phyloP scores from a whole-genome alignment of 30 jellyfish, hydroid and myxozoan genomes.

The Rhopilema esculentum region DNA sequence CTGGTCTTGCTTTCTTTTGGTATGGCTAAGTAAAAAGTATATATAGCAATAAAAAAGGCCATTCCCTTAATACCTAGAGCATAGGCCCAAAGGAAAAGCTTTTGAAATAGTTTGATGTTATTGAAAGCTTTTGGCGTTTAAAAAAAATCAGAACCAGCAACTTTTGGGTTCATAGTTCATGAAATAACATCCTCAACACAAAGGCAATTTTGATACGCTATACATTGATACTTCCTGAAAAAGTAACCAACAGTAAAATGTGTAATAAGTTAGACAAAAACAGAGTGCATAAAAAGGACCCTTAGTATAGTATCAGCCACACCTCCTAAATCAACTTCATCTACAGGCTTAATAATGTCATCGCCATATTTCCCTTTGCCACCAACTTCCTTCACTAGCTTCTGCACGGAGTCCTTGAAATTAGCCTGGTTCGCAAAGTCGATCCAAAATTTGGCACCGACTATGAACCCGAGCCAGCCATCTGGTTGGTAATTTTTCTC shows the following conservation, averaged over 20 bases:
- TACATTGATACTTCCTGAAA: no score
- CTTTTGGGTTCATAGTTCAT: no score
- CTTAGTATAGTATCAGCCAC: background rate
- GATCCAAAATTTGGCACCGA: slow-evolving; percentile 81
- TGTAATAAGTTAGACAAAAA: background rate
- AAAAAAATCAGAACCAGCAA: no score
- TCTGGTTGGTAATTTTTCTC: slow-evolving; percentile 70
- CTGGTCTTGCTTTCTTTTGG: background rate
- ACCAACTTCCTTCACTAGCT: slow-evolving; percentile 57
- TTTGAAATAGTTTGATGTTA: no score
- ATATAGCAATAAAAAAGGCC: background rate
- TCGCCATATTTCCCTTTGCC: slow-evolving; percentile 42
- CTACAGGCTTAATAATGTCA: slow-evolving; percentile 42
- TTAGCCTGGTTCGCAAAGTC: slow-evolving; percentile 46
- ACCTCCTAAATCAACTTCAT: slow-evolving; percentile 65
- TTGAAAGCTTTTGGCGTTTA: no score
- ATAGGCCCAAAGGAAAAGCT: no score
- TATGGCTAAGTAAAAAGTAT: background rate
- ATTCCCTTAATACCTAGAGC: background rate
- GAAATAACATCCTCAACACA: no score
- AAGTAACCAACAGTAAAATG: background rate
- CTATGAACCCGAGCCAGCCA: slow-evolving; percentile 85
- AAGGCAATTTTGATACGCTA: no score
- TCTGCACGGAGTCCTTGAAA: slow-evolving; percentile 16
- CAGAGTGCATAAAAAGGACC: background rate